Evolutionary conservation across 2,888 invertebrate species (phyloP).

Genomic region (Phyllotreta cruciferae): DNA sequence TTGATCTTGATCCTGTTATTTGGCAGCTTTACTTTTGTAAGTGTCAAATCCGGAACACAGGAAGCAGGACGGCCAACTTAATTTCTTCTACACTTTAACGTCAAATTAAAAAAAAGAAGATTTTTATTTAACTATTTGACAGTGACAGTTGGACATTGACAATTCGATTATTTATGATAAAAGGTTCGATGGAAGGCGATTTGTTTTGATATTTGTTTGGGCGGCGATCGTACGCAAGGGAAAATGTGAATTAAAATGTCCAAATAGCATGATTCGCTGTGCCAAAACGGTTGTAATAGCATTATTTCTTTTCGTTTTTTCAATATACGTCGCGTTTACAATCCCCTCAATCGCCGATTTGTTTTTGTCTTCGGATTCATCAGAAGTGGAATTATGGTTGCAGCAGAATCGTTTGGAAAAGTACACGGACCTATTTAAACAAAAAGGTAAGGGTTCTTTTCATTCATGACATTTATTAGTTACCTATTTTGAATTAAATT

Average conservation of each 20-base stretch:
- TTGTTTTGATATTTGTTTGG: neutral
- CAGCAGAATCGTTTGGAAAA: conserved; percentile 75
- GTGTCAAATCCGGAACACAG: no score
- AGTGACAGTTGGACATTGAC: no score
- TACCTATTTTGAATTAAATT: neutral
- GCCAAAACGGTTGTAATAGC: conserved; percentile 62
- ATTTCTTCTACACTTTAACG: no score
- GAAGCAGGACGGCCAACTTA: no score
- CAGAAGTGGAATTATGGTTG: conserved; percentile 77
- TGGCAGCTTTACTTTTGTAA: no score
- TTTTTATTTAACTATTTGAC: no score
- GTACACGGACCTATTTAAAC: conserved; percentile 73
- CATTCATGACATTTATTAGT: neutral
- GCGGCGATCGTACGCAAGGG: neutral
- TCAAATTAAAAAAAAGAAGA: no score
- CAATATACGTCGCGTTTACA: conserved; percentile 60
- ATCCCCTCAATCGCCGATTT: conserved; percentile 61
- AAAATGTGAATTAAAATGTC: conserved; percentile 40
- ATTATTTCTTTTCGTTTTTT: conserved; percentile 62
- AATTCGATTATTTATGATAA: no score
- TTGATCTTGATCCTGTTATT: no score
- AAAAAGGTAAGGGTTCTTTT: conserved; percentile 69
- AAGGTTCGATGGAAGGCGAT: no score
- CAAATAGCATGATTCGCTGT: conserved; percentile 54
- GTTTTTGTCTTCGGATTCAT: conserved; percentile 53